Base-by-base conservation (phyloP, 1,140 invertebrate species). In the Calosoma granatense region DNA sequence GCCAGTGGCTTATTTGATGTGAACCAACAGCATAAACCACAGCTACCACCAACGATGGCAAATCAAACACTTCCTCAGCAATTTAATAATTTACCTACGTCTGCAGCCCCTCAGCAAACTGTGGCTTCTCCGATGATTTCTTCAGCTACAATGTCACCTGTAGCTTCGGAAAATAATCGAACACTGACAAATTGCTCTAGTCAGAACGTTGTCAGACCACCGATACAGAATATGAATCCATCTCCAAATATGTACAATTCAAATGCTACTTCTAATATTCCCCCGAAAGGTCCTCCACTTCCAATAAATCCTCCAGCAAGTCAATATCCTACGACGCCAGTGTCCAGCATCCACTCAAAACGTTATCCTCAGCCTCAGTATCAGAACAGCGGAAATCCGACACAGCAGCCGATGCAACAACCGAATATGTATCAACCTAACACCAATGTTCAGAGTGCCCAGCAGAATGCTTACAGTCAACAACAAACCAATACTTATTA, bases 271-370 rank as follows among this genome's bases (percentile, higher is more conserved):
- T 36, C 26, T 36, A 36, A 36, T n/a, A 36, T 36, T 36, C 6
- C 41, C 41, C 4, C 41, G 3, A 11, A 47, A 12, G 41, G 6
- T 26, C 21, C 51, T 23, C 11, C 6, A 20, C 21, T 23, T 19
- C 14, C 6, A 20, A 26, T 17, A 51, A 30, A 22, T 23, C 51
- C 20, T 26, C 22, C 17, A 36, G 26, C 53, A 55, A 59, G 2
- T n/a, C 20, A 39, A n/a, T 26, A 15, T 9, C 36, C 23, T n/a
- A 52, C 30, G 1, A 43, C 22, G 22, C 22, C 26, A 11, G 2
- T 21, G 36, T 23, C 58, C 9, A 57, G 56, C 51, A 36, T 63
- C 23, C 59, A 61, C 51, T 19, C 57, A 3, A 63, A 63, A 47
- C 30, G 62, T 39, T 60, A 63, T 60, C 59, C 43, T 22, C 39